phyloP scores from a whole-genome alignment of 2,113 vertebrate genomes.

The Spermophilus dauricus region DNA sequence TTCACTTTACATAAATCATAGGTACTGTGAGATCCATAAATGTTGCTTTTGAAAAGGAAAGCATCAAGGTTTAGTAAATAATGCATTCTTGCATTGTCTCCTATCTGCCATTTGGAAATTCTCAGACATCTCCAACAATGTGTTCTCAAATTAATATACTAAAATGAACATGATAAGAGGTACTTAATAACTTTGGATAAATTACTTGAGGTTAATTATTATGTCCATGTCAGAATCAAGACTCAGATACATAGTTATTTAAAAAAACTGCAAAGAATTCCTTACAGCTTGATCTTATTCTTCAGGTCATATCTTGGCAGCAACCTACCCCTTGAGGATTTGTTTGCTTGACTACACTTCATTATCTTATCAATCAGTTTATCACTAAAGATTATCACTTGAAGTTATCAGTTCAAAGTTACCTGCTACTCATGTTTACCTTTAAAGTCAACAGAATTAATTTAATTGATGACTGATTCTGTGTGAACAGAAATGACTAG shows the following conservation, averaged over 20 bases:
- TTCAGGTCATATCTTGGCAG: neutral
- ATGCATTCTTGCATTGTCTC: neutral
- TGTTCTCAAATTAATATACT: neutral
- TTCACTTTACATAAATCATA: neutral
- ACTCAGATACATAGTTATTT: neutral
- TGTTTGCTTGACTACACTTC: neutral
- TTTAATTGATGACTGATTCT: neutral
- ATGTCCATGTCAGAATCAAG: neutral
- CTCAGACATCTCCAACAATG: neutral
- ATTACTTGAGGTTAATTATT: neutral
- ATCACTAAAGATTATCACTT: neutral
- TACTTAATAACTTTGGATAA: neutral
- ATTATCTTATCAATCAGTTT: neutral
- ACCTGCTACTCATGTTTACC: neutral
- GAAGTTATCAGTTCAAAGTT: neutral
- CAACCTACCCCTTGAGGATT: neutral
- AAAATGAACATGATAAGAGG: neutral
- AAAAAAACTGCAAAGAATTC: neutral
- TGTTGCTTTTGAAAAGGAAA: neutral
- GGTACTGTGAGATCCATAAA: neutral
- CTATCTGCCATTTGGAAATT: neutral
- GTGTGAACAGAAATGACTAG: neutral
- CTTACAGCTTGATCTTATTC: conserved; percentile 13
- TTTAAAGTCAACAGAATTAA: neutral
- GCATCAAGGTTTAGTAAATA: neutral